A percentile compares a stretch with the other conserved stretches of the same genome.
phyloP scores from a whole-genome alignment of 2,113 vertebrate species.

The Semicossyphus pulcher region DNA sequence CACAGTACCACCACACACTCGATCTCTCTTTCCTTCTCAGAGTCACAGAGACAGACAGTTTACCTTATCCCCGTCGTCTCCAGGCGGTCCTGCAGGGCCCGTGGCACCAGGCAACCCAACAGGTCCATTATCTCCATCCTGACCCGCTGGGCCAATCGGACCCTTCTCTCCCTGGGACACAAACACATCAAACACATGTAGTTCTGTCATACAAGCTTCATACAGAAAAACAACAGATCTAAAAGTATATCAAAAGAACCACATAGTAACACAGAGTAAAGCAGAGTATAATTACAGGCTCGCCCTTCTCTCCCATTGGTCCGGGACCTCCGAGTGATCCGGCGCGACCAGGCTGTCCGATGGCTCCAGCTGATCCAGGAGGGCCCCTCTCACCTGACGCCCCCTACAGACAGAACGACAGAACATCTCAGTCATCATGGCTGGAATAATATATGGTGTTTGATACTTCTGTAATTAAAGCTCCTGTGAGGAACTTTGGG shows the following conservation, averaged over 20 bases:
- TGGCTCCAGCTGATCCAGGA: constrained; percentile 91
- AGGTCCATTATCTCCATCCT: constrained; percentile 82
- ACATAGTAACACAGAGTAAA: no score
- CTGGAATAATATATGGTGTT: background rate
- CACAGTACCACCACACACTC: constrained; percentile 7
- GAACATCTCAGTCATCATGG: background rate
- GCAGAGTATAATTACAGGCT: constrained; percentile 88
- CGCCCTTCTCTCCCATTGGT: constrained; percentile 94
- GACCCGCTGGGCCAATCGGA: constrained; percentile 78
- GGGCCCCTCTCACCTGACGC: constrained; percentile 92
- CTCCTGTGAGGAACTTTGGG: no score
- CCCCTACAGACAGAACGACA: constrained; percentile 82
- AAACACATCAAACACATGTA: constrained; percentile 13
- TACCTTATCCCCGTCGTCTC: constrained; percentile 86
- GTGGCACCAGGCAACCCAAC: constrained; percentile 74
- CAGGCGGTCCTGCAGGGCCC: constrained; percentile 80
- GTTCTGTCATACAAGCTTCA: background rate
- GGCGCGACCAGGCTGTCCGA: constrained; percentile 91
- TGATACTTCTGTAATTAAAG: no score
- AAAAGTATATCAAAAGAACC: no score
- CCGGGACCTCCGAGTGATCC: constrained; percentile 90
- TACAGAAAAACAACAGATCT: background rate
- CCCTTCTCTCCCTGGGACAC: constrained; percentile 82
- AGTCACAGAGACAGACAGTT: background rate
- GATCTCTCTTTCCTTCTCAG: background rate